Percentiles rank a stretch among this genome's conserved stretches.
Conservation (phyloP, 2,113 vertebrate species). For the Antechinus flavipes region DNA sequence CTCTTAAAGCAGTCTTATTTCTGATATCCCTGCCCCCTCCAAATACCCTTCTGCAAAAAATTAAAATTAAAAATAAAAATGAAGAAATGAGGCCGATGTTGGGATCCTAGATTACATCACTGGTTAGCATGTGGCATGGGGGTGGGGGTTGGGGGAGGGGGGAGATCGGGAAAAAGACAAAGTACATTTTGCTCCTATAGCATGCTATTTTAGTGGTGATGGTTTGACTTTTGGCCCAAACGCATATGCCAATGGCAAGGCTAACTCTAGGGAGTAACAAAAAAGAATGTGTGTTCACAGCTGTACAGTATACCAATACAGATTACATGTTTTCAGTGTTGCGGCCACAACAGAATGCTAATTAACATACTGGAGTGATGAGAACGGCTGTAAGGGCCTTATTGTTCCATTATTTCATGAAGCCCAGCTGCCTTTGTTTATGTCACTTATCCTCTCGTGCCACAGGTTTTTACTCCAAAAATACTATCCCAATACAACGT, state of each 20-base stretch:
- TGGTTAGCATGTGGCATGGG: slow-evolving; percentile 78
- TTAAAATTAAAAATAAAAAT: slow-evolving; percentile 37
- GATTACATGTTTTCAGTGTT: slow-evolving; percentile 92
- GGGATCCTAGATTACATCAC: slow-evolving; percentile 80
- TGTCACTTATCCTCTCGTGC: slow-evolving; percentile 91
- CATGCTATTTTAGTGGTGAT: slow-evolving; percentile 82
- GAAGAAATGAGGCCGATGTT: slow-evolving; percentile 72
- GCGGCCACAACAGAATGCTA: slow-evolving; percentile 92
- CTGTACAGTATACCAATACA: slow-evolving; percentile 92
- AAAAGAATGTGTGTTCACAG: slow-evolving; percentile 91
- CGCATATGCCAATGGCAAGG: slow-evolving; percentile 89
- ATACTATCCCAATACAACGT: slow-evolving; percentile 90
- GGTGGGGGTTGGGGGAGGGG: slow-evolving; percentile 77
- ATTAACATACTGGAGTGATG: slow-evolving; percentile 92
- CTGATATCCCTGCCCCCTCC: slow-evolving; percentile 48
- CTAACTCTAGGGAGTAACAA: slow-evolving; percentile 89
- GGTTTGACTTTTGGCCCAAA: slow-evolving; percentile 90
- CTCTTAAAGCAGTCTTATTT: slow-evolving; percentile 62
- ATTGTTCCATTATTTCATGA: slow-evolving; percentile 92
- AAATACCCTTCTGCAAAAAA: slow-evolving; percentile 37
- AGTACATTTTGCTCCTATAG: slow-evolving; percentile 80
- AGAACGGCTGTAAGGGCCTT: slow-evolving; percentile 89
- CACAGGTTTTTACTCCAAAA: slow-evolving; percentile 91
- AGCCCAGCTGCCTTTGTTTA: slow-evolving; percentile 92
- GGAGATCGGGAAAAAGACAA: slow-evolving; percentile 72